Base-by-base conservation (phyloP, 2,113 vertebrate genomes). In the Martes martes region DNA sequence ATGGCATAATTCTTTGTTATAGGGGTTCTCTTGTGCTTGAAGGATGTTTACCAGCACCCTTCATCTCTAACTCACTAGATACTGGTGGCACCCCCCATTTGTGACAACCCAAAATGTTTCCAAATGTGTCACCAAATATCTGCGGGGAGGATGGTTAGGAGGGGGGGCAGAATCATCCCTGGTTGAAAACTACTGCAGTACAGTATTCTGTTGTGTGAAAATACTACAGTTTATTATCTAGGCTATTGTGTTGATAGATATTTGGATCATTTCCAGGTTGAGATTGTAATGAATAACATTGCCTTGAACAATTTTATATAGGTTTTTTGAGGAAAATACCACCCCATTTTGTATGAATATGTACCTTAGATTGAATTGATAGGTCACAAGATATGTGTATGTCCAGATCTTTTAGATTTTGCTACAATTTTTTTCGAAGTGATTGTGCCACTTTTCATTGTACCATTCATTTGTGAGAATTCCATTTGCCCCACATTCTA, bases 231-330 rank as follows among this genome's bases (percentile, higher is more conserved):
- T 89, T 63, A 61, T 80, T 83, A 78, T 18, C 39, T 57, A 61
- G 45, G 1, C 23, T 83, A 16, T 79, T 83, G 14, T 79, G 9
- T 89, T 91, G 45, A 65, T 80, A 21, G 33, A 57, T 93, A 88
- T 79, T 88, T 94, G 76, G 36, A n/a, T 82, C 6, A 42, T 87
- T 97, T 95, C 50, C 31, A 91, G 61, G 79, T 96, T 61, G 24
- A 69, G 21, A 19, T 88, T 69, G 45, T 80, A 80, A 84, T 84
- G 52, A 95, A 45, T 55, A 95, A 80, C 65, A 26, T 33, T 93
- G 16, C 33, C 74, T 4, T 80, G 39, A 89, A 85, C 39, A 76
- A 67, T 94, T 93, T 93, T 91, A 11, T 82, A 11, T 7, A 45
- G 11, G 28, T 39, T 59, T 86, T 92, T 82, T 73, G 3, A 7